A percentile compares a stretch with the other conserved stretches of the same genome.
Conservation (phyloP, 1,140 invertebrate species). For the Zaprionus camerounensis region DNA sequence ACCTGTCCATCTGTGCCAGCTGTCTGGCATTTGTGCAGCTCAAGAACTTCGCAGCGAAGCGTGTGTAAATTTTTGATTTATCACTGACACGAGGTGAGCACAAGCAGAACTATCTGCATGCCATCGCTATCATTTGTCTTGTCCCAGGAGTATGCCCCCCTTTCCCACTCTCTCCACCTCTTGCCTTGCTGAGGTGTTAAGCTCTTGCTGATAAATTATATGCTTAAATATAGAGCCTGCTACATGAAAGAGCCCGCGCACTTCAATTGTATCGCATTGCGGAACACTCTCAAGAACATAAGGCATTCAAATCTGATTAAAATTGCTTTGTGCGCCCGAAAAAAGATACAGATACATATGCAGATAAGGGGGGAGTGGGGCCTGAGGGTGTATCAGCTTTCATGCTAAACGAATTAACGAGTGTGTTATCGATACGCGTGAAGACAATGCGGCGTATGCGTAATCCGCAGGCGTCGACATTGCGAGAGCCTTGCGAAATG, state of each 20-base stretch:
- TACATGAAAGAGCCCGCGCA: slow-evolving; percentile 14
- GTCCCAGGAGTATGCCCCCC: not conserved
- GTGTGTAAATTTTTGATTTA: slow-evolving; percentile 74
- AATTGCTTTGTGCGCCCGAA: slow-evolving; percentile 27
- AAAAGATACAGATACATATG: slow-evolving; percentile 4
- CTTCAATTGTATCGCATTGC: slow-evolving; percentile 57
- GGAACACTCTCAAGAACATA: slow-evolving; percentile 26
- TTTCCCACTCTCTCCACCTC: not conserved
- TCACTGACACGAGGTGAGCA: slow-evolving; percentile 48
- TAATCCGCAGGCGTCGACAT: slow-evolving; percentile 6
- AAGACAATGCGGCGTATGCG: slow-evolving; percentile 35
- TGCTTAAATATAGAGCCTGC: slow-evolving; percentile 30
- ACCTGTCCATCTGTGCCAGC: not conserved
- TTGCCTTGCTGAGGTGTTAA: slow-evolving; percentile 25
- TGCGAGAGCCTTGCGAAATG: not conserved
- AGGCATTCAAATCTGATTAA: slow-evolving; percentile 70
- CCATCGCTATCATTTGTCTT: slow-evolving; percentile 67
- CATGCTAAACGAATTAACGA: slow-evolving; percentile 74
- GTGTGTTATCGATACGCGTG: slow-evolving; percentile 62
- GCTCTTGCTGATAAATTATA: slow-evolving; percentile 65
- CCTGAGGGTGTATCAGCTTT: slow-evolving; percentile 34
- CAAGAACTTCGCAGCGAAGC: slow-evolving; percentile 45
- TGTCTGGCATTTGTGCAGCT: slow-evolving; percentile 36
- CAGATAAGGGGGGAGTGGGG: not conserved
- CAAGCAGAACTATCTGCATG: slow-evolving; percentile 11